Percentiles rank a stretch among this genome's conserved stretches.
Evolutionary conservation across 2,797 vertebrate species (phyloP).

Genomic region (Acomys russatus): DNA sequence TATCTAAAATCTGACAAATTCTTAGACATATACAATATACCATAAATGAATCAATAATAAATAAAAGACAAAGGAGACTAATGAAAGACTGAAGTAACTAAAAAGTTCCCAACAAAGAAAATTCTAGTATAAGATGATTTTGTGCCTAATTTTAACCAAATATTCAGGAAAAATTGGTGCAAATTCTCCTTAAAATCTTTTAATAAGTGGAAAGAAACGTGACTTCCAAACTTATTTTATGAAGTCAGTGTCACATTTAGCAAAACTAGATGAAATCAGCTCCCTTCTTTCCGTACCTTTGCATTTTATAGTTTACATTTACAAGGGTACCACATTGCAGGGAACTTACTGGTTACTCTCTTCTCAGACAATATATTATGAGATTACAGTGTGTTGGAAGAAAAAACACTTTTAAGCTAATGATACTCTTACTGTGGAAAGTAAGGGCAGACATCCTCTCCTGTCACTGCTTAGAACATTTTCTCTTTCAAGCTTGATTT

Average conservation of each 20-base stretch:
- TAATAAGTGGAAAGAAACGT: not conserved
- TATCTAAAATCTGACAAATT: not conserved
- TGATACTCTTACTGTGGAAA: not conserved
- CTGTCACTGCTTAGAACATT: conserved; percentile 7
- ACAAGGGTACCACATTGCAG: not conserved
- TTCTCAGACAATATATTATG: not conserved
- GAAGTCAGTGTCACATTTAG: no score
- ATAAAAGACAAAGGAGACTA: not conserved
- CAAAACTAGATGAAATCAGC: not conserved
- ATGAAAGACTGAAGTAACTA: not conserved
- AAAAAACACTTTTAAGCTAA: conserved; percentile 11
- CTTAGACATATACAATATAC: not conserved
- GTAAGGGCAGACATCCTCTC: not conserved
- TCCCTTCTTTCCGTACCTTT: not conserved
- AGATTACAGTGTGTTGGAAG: not conserved
- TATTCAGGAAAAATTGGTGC: not conserved
- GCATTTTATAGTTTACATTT: not conserved
- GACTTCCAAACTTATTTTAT: not conserved
- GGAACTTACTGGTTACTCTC: not conserved
- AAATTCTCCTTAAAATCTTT: not conserved
- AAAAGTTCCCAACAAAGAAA: not conserved
- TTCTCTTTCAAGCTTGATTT: conserved; percentile 26
- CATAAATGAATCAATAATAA: not conserved
- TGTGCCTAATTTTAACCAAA: not conserved
- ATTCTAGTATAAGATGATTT: not conserved